Evolutionary conservation across 2,113 vertebrate genomes (phyloP).

Genomic region (Hylia prasina): DNA sequence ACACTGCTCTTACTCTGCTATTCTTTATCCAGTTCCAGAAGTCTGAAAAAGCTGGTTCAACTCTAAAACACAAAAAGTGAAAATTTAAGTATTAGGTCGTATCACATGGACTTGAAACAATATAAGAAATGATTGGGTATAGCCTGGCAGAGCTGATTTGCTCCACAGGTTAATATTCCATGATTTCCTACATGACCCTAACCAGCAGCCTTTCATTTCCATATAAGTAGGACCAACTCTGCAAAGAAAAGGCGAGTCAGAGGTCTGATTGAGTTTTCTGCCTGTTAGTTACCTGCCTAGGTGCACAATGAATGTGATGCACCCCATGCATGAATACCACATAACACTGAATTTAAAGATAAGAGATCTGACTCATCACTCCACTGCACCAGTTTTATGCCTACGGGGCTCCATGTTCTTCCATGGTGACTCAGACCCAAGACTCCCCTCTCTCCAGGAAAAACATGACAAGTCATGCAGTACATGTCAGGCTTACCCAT

Average conservation of each 20-base stretch:
- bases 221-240: neutral
- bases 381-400: conserved; percentile 12
- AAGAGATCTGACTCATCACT: conserved; percentile 55
- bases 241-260: neutral
- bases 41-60: neutral
- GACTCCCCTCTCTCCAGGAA: conserved; percentile 40
- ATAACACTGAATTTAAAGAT: neutral
- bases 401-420: conserved; percentile 31
- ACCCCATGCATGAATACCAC: neutral
- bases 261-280: neutral
- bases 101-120: neutral
- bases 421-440: conserved; percentile 49
- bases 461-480: conserved; percentile 51
- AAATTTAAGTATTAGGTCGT: neutral
- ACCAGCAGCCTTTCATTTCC: neutral
- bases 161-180: neutral
- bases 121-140: neutral
- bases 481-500: conserved; percentile 20
- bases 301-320: neutral
- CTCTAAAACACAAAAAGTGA: neutral
- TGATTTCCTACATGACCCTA: neutral
- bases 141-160: neutral
- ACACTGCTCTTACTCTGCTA: neutral
- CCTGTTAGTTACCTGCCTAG: neutral
- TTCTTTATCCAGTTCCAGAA: neutral